Conservation (phyloP, 2,797 vertebrate species). For the Melanogrammus aeglefinus region DNA sequence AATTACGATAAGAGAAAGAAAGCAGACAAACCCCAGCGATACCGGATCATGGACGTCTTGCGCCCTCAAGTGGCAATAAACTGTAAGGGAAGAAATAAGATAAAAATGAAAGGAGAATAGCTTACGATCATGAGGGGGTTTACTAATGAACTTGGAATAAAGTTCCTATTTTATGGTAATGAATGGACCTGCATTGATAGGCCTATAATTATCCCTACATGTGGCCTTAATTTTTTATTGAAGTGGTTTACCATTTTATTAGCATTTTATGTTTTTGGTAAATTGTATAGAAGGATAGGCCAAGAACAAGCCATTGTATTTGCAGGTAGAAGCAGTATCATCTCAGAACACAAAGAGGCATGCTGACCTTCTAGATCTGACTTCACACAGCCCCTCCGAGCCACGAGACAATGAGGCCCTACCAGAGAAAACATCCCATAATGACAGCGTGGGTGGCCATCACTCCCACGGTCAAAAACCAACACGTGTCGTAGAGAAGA, state of each 20-base stretch:
- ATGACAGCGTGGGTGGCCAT: not conserved
- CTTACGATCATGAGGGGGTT: not conserved
- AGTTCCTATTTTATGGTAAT: not conserved
- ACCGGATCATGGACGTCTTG: not conserved
- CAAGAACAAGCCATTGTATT: not conserved
- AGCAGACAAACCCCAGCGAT: not conserved
- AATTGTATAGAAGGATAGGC: not conserved
- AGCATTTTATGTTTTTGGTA: not conserved
- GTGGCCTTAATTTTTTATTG: not conserved
- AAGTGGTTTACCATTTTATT: not conserved
- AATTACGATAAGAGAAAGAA: not conserved
- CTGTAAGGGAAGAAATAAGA: not conserved
- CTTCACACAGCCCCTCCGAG: not conserved
- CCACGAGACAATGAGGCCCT: not conserved
- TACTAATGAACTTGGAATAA: not conserved
- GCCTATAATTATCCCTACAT: not conserved
- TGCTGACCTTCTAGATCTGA: no score
- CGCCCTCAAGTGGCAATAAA: not conserved
- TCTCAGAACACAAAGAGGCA: not conserved
- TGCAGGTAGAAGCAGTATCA: not conserved
- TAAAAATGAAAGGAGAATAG: not conserved
- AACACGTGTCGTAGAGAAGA: not conserved
- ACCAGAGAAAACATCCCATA: not conserved
- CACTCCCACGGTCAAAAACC: not conserved
- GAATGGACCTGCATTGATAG: not conserved